Evolutionary conservation across 2,888 invertebrate species (phyloP), one percentile per base, ranked within the genome.

Genomic region (Zelleria hepariella): DNA sequence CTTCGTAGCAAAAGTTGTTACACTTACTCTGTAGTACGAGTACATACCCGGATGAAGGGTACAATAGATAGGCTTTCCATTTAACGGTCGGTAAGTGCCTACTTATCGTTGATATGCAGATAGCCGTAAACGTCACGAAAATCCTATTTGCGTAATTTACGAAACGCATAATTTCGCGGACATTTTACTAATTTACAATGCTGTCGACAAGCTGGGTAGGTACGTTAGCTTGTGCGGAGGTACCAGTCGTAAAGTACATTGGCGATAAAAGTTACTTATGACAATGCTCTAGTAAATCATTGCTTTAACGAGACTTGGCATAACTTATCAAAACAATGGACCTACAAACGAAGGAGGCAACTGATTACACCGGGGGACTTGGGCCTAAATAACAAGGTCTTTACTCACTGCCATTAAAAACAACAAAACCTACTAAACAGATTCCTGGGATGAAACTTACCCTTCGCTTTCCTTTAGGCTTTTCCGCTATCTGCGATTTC

Each of bases 401-500:
- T n/a, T 20, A 48, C 10, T 15, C n/a, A 49, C 8, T 20, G 2
- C 7, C 18, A 49, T 49, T 20, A 5, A n/a, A 5, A 49, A 7
- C 3, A n/a, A 20, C 5, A 49, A 20, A 42, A 42, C 1, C 59
- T n/a, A n/a, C n/a, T n/a, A n/a, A n/a, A n/a, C n/a, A n/a, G n/a
- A n/a, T n/a, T n/a, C n/a, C n/a, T n/a, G n/a, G n/a, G n/a, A n/a
- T n/a, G n/a, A n/a, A 66, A 77, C 85, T 85, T 65, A 86, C 86
- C 82, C 78, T 80, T 57, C 73, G 73, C 70, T 84, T 85, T 66
- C 76, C 82, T 64, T 74, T 82, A 62, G 77, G 68, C 60, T 78
- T 82, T 74, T 85, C 84, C 72, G 77, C 67, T 27, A 74, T 63
- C 58, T 74, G 75, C 18, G 66, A 66, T 60, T 75, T 76, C n/a